Conservation (phyloP, 2,888 invertebrate genomes). For the Conops quadrifasciatus region DNA sequence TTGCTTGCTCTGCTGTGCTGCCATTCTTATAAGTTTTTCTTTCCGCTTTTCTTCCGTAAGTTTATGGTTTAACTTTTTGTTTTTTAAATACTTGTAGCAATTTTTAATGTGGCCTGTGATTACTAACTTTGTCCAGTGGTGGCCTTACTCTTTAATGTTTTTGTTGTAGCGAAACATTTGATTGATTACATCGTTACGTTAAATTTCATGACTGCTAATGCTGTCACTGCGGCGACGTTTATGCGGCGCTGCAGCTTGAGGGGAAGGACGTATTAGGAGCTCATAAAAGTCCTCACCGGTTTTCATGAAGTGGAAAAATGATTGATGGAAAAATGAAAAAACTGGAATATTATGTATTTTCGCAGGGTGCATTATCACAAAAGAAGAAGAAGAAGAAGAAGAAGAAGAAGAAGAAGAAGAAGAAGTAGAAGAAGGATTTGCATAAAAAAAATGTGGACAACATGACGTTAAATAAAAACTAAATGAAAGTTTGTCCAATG, state of each 20-base stretch:
- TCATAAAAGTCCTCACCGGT: conserved; percentile 39
- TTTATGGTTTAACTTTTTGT: neutral
- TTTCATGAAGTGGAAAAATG: conserved; percentile 11
- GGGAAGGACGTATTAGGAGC: conserved; percentile 28
- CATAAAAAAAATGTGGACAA: no score
- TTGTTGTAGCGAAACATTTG: conserved; percentile 1
- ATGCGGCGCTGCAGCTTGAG: neutral
- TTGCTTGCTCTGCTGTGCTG: neutral
- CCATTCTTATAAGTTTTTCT: neutral
- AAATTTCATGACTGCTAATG: conserved; percentile 18
- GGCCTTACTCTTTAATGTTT: neutral
- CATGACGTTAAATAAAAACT: no score
- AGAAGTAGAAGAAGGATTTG: no score
- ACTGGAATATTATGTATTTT: conserved; percentile 7
- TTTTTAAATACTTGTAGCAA: neutral
- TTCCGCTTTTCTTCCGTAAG: neutral
- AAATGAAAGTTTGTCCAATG: no score
- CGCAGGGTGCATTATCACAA: no score
- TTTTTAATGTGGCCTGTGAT: neutral
- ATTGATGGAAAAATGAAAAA: conserved; percentile 22
- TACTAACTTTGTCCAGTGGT: neutral
- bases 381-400: no score
- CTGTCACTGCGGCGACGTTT: conserved; percentile 10
- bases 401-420: no score
- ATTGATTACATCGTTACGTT: conserved; percentile 20